phyloP scores from a whole-genome alignment of 2,113 vertebrate genomes.

The Siphamia tubifer region DNA sequence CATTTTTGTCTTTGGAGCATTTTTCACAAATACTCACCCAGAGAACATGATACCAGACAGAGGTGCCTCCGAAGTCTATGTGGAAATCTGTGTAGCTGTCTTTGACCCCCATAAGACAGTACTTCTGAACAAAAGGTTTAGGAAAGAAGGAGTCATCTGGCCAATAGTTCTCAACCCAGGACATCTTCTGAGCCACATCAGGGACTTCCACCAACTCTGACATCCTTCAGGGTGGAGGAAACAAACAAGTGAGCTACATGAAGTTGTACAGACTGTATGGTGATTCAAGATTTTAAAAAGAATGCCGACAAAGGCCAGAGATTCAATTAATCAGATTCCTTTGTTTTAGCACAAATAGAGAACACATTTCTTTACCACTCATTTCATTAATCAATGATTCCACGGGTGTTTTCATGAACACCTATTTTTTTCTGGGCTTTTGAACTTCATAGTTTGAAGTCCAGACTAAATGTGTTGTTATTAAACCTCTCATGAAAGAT shows the following conservation, averaged over 20 bases:
- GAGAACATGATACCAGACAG: conserved; percentile 99
- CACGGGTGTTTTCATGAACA: too few species aligned
- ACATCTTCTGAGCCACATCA: conserved; percentile 95
- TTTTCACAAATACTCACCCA: conserved; percentile 82
- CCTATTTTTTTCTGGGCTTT: too few species aligned
- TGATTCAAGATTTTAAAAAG: not conserved
- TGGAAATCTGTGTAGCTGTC: conserved; percentile 99
- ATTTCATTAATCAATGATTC: too few species aligned
- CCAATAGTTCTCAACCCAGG: conserved; percentile 99
- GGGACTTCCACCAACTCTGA: conserved; percentile 95
- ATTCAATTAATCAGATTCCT: too few species aligned
- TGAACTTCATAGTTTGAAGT: too few species aligned
- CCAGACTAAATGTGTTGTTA: too few species aligned
- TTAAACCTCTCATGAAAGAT: too few species aligned
- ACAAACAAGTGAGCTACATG: not conserved
- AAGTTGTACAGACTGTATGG: not conserved
- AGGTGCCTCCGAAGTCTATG: conserved; percentile 98
- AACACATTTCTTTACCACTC: too few species aligned
- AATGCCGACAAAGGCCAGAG: too few species aligned
- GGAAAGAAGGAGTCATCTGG: conserved; percentile 98
- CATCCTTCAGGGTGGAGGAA: conserved; percentile 83
- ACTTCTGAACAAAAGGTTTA: conserved; percentile 99
- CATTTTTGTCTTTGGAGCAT: too few species aligned
- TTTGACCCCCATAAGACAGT: conserved; percentile 98
- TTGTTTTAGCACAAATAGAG: too few species aligned